Conservation (phyloP, 2,113 vertebrate species). For the Syrrhaptes paradoxus region DNA sequence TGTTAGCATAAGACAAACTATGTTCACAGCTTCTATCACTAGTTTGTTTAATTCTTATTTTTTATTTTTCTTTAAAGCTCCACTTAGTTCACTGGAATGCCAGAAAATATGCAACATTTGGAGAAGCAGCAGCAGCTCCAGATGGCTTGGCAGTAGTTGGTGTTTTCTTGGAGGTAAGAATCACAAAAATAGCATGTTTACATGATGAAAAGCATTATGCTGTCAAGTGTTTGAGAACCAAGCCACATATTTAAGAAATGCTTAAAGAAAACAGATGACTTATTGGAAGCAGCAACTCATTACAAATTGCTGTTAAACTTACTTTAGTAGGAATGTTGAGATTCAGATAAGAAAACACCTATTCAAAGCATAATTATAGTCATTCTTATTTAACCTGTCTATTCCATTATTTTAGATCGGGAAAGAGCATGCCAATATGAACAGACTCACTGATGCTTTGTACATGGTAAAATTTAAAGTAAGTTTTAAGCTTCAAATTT, state of each 20-base stretch:
- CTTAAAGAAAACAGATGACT: conserved; percentile 36
- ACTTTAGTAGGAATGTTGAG: neutral
- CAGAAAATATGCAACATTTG: too few relatives aligned
- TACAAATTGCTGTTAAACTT: neutral
- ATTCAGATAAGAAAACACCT: neutral
- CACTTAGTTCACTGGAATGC: too few relatives aligned
- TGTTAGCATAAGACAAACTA: too few relatives aligned
- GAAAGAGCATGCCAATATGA: conserved; percentile 85
- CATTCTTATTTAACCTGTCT: neutral
- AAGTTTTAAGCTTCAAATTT: conserved; percentile 26
- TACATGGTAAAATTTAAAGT: conserved; percentile 98
- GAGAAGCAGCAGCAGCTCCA: too few relatives aligned
- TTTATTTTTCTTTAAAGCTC: too few relatives aligned
- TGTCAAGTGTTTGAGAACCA: conserved; percentile 52
- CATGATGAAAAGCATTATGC: conserved; percentile 19
- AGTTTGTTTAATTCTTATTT: too few relatives aligned
- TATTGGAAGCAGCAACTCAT: neutral
- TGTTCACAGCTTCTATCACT: too few relatives aligned
- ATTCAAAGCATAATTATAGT: neutral
- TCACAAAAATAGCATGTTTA: conserved; percentile 49
- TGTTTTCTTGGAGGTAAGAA: conserved; percentile 91
- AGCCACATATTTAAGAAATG: conserved; percentile 19
- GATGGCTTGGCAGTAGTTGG: conserved; percentile 93
- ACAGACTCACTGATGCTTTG: conserved; percentile 90
- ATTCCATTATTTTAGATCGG: conserved; percentile 78